Conservation (phyloP, 2,113 vertebrate species). For the Seriola quinqueradiata region DNA sequence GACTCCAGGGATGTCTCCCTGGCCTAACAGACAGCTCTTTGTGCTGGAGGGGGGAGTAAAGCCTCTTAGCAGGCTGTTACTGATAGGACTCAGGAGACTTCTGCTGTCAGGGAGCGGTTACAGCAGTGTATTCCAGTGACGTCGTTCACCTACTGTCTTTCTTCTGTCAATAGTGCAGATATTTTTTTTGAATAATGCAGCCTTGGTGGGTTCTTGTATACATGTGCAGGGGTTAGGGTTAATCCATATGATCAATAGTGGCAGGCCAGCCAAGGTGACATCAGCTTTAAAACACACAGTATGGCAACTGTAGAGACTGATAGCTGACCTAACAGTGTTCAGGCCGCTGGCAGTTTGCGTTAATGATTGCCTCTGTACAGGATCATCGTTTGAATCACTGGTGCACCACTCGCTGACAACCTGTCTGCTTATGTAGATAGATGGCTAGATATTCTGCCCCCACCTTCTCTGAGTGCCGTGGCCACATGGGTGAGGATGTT, state of each 20-base stretch:
- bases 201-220: background rate
- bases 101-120: conserved; percentile 46
- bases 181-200: background rate
- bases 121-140: conserved; percentile 10
- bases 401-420: conserved; percentile 29
- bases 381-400: conserved; percentile 46
- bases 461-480: background rate
- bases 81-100: conserved; percentile 66
- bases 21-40: conserved; percentile 68
- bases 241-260: conserved; percentile 5
- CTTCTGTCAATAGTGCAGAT: background rate
- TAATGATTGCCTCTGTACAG: conserved; percentile 66
- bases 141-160: conserved; percentile 15
- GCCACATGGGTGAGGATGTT: conserved; percentile 42
- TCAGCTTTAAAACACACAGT: conserved; percentile 29
- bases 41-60: conserved; percentile 61
- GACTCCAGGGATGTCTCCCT: conserved; percentile 68
- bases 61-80: conserved; percentile 68
- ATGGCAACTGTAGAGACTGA: conserved; percentile 3
- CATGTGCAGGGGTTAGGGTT: conserved; percentile 1
- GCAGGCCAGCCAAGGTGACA: conserved; percentile 22
- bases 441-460: conserved; percentile 17
- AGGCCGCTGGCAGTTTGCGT: conserved; percentile 31
- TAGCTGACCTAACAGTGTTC: conserved; percentile 53
- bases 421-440: conserved; percentile 47